Conservation (phyloP, 2,797 vertebrate species). For the Cephalopachus bancanus region DNA sequence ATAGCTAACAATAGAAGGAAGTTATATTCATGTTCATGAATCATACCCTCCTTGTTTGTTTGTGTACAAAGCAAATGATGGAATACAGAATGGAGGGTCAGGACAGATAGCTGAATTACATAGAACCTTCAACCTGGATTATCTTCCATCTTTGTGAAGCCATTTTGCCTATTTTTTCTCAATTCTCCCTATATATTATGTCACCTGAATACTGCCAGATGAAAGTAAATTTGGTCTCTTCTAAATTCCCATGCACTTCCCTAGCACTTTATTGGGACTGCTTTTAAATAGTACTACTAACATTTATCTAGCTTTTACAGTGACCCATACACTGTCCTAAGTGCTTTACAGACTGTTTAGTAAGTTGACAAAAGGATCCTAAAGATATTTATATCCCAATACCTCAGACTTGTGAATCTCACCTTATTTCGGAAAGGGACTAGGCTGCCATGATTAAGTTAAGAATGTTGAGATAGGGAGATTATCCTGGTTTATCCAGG, state of each 20-base stretch:
- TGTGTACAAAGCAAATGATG: background rate
- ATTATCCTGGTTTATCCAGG: background rate
- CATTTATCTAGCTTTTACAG: background rate
- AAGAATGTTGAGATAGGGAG: background rate
- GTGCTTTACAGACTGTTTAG: too few species aligned
- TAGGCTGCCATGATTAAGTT: background rate
- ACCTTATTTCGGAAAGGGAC: background rate
- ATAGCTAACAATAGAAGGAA: background rate
- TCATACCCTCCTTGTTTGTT: background rate
- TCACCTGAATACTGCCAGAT: background rate
- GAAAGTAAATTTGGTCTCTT: background rate
- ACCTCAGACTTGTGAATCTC: background rate
- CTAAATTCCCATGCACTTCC: background rate
- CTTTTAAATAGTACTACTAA: background rate
- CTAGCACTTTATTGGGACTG: background rate
- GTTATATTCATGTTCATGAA: background rate
- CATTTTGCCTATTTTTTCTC: background rate
- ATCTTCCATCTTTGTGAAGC: background rate
- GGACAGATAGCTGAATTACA: rapidly evolving
- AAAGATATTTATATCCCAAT: background rate
- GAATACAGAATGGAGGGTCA: background rate
- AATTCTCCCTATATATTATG: background rate
- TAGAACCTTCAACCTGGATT: rapidly evolving
- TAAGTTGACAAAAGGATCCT: too few species aligned
- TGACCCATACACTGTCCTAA: background rate